Conservation (phyloP, 2,113 vertebrate genomes). For the Corydoras sp. region DNA sequence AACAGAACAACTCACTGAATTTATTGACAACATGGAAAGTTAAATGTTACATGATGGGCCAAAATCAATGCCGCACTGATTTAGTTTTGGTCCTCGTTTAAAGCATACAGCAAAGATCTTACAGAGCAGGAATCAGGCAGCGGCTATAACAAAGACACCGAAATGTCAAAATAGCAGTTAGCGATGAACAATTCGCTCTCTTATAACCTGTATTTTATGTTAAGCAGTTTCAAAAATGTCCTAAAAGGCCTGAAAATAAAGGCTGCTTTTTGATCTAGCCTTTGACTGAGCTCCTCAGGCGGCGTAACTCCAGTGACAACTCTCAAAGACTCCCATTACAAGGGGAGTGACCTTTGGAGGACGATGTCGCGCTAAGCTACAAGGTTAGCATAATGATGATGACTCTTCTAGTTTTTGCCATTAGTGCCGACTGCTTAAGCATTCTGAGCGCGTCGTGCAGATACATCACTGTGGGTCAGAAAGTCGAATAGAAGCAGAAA, state of each 20-base stretch:
- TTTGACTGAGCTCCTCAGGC: conserved; percentile 4
- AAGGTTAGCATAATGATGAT: conserved; percentile 33
- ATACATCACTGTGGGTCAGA: conserved; percentile 1
- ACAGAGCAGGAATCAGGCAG: neutral
- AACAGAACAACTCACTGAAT: conserved; percentile 26
- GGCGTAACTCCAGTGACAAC: conserved; percentile 7
- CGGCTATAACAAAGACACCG: neutral
- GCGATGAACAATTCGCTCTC: neutral
- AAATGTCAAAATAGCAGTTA: neutral
- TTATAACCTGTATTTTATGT: neutral
- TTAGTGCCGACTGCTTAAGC: conserved; percentile 6
- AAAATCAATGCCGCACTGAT: conserved; percentile 26
- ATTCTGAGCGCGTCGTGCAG: conserved; percentile 16
- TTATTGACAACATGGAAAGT: conserved; percentile 31
- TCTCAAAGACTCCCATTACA: conserved; percentile 11
- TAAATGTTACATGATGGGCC: conserved; percentile 38
- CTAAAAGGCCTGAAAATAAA: neutral
- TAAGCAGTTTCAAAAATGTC: neutral
- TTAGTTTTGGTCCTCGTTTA: neutral
- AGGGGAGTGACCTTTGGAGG: conserved; percentile 14
- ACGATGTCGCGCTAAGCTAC: conserved; percentile 14
- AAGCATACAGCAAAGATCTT: neutral
- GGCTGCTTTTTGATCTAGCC: neutral
- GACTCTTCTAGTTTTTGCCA: conserved; percentile 1
- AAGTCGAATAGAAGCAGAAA: no score